These are phyloP conservation scores for Ptilorrhoa leucosticta DNA, from an alignment of 2,113 vertebrate species.

Conservation along the genomic window DNA sequence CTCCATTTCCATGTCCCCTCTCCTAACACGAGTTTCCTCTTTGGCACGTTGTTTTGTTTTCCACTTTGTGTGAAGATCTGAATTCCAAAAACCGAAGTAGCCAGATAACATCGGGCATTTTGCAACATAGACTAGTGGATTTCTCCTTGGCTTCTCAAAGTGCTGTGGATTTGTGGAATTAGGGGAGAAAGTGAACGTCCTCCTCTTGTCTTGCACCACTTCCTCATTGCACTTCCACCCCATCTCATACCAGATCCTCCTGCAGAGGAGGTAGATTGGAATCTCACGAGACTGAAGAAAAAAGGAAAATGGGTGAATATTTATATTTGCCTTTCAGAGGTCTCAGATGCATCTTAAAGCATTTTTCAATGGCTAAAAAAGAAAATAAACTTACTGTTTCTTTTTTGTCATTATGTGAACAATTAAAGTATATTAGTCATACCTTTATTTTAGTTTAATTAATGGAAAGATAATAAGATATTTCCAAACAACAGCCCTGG, in stretches of 20 bases:
- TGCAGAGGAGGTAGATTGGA: neutral
- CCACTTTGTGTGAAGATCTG: neutral
- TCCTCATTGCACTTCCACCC: neutral
- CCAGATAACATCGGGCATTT: neutral
- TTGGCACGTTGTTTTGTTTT: neutral
- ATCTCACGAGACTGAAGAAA: fast-evolving
- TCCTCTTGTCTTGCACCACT: neutral
- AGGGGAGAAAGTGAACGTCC: neutral
- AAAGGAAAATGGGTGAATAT: neutral
- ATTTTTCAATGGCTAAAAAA: neutral
- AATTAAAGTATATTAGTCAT: neutral
- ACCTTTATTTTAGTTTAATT: neutral
- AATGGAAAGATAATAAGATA: neutral
- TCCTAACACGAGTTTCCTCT: neutral
- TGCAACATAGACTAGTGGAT: neutral
- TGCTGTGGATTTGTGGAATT: neutral
- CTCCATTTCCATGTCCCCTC: neutral
- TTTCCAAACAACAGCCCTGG: neutral
- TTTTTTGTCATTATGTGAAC: neutral
- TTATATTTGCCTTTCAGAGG: neutral
- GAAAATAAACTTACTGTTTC: neutral
- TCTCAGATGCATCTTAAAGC: neutral
- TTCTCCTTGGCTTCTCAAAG: neutral
- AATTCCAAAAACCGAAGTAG: neutral
- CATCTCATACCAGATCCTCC: neutral